A percentile compares a stretch with the other conserved stretches of the same genome.
These are phyloP conservation scores for Noctua janthe DNA, from an alignment of 2,888 invertebrate species.

Conservation along the genomic window DNA sequence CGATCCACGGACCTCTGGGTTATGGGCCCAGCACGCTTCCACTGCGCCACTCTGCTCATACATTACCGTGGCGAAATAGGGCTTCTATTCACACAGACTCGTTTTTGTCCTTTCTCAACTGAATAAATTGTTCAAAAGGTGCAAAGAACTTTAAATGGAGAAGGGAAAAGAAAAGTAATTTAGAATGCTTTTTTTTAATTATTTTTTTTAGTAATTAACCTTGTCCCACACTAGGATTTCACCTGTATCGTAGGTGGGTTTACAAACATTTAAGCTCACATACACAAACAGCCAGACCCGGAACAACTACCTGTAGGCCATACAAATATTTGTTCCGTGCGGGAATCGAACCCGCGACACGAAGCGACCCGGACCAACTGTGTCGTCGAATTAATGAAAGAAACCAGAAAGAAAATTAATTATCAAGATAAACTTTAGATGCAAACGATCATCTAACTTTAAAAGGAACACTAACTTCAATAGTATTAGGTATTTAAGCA, in stretches of 20 bases:
- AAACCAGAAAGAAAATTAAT: neutral
- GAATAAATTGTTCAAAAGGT: neutral
- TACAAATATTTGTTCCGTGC: too few species aligned
- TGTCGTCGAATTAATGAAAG: neutral
- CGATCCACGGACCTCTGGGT: conserved; percentile 97
- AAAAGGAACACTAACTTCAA: conserved; percentile 8
- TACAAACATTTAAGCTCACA: too few species aligned
- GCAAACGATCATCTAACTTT: conserved; percentile 25
- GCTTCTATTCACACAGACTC: neutral
- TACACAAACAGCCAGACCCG: too few species aligned
- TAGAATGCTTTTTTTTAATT: too few species aligned
- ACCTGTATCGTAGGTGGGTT: too few species aligned
- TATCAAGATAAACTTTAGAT: conserved; percentile 1
- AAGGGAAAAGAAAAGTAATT: neutral
- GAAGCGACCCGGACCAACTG: too few species aligned
- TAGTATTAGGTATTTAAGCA: conserved; percentile 16
- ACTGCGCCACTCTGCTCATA: conserved; percentile 94
- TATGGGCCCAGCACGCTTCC: conserved; percentile 96
- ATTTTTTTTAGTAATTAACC: too few species aligned
- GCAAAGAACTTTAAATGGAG: neutral
- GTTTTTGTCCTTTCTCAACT: neutral
- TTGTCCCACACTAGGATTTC: too few species aligned
- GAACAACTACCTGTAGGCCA: too few species aligned
- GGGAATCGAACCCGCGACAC: too few species aligned
- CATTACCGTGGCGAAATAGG: accelerated